Base-by-base conservation (phyloP, 1,140 invertebrate genomes). In the Pseudobourletiella spinata region DNA sequence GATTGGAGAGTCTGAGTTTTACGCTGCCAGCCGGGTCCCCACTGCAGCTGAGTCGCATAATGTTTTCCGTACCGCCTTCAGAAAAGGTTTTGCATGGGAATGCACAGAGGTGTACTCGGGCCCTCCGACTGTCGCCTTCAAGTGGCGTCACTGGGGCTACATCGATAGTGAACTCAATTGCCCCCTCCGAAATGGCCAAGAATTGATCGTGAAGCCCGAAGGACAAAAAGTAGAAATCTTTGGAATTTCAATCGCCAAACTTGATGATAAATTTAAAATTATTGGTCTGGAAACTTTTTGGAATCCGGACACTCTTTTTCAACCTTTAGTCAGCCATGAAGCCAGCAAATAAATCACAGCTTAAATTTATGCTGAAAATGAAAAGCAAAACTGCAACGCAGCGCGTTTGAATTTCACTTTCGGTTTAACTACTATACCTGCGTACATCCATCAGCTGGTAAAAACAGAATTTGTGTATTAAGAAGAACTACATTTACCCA, bases 91-190 rank as follows among this genome's bases (percentile, higher is more conserved):
- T 42, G 61, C 61, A 4, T 56, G 61, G 50, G 65, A 68, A 59
- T 32, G 48, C 32, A 24, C 66, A 0, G 42, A 68, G 32, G 66
- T 63, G 20, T 68, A 63, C 20, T 59, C 66, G 1, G 35, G 35
- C 8, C 52, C 64, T 15, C 66, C 64, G 2, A 56, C 32, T 25
- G 32, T 68, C 1, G 52, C 48, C 14, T 68, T 68, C 29, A 68
- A 68, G 43, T 68, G 64, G 59, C 30, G 66, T n/a, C 66, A 68
- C 22, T 68, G 66, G 66, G 66, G 66, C 1, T 29, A 59, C 4
- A 56, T 68, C 15, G 39, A 35, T 24, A 63, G 57, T 11, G 44
- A 48, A 24, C 18, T 59, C 20, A 59, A 59, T 25, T 59, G 57
- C 16, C 61, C 65, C 1, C 59, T 64, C 56, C 35, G 65, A 32